Evolutionary conservation across 2,888 invertebrate genomes (phyloP), one percentile per base, ranked within the genome.

Genomic region (Thymelicus sylvestris): DNA sequence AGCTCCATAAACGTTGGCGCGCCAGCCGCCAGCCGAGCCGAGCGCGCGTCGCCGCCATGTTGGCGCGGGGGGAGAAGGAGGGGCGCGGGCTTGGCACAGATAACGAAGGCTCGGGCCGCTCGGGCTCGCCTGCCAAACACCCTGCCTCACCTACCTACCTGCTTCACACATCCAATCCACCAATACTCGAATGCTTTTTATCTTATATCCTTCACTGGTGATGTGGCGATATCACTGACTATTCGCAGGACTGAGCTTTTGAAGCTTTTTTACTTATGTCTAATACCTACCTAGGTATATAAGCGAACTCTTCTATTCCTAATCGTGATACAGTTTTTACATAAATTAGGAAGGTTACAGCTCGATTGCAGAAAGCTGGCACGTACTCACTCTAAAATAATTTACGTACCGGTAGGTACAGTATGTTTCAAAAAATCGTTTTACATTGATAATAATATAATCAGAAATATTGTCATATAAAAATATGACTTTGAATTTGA

Each of bases 1-100:
- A 91, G 87, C 86, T 86, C 82, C 83, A 88, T 91, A 91, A 89
- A 91, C 76, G 83, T 74, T 73, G 75, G 66, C 76, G 74, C 75
- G 74, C 66, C 74, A 71, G 57, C 70, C 67, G 64, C 52, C 47
- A 52, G 50, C 50, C 52, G 31, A 52, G 50, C 50, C 31, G 50
- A 15, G 15, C 15, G 38, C 19, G 4, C 10, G 41, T 41, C 41
- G 74, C 76, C 80, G 83, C 82, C 81, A 81, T 81, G 75, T 81
- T 80, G 80, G 74, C 38, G 77, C 75, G 77, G 73, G 39, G 10
- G 59, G 31, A 80, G 79, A 80, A 83, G 86, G 86, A 83, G 84
- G 81, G 85, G 81, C 85, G 84, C 83, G 80, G 84, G 80, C 72
- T 84, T 84, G 80, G 82, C 85, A 81, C 85, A 88, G 92, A 92